These are phyloP conservation scores for Oxycera nigricornis DNA, from an alignment of 2,888 invertebrate species.

Conservation along the genomic window DNA sequence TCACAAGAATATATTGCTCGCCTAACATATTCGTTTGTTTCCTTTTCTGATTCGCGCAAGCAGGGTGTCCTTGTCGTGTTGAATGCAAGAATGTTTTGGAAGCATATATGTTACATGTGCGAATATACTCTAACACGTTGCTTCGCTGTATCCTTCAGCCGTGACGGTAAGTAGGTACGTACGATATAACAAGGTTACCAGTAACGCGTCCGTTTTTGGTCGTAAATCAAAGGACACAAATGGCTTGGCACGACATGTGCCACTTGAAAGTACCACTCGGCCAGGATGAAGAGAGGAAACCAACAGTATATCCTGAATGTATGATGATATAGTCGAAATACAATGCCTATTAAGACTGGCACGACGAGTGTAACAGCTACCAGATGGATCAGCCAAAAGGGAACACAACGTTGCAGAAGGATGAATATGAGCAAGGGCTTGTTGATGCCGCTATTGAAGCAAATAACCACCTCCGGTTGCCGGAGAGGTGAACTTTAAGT, in stretches of 20 bases:
- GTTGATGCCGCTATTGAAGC: slow-evolving; percentile 36
- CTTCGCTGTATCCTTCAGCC: not conserved
- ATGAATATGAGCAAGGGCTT: slow-evolving; percentile 28
- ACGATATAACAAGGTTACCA: slow-evolving; percentile 20
- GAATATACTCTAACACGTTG: not conserved
- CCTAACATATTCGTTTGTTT: not conserved
- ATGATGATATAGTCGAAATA: not conserved
- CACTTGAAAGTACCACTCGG: slow-evolving; percentile 29
- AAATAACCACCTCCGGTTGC: slow-evolving; percentile 9
- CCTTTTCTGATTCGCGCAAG: not conserved
- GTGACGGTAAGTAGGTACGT: slow-evolving; percentile 15
- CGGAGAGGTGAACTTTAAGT: not conserved
- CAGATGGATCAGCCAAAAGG: not conserved
- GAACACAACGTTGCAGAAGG: not conserved
- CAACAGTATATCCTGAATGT: not conserved
- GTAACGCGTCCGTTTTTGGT: slow-evolving; percentile 26
- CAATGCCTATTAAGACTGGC: slow-evolving; percentile 14
- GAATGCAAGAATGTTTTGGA: slow-evolving; percentile 4
- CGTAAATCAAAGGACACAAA: slow-evolving; percentile 41
- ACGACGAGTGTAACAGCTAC: slow-evolving; percentile 15
- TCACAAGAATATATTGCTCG: slow-evolving; percentile 16
- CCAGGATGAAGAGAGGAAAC: not conserved
- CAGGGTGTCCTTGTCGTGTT: not conserved
- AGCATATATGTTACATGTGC: slow-evolving; percentile 9
- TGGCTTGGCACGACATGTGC: slow-evolving; percentile 38